Conservation (phyloP, 64 coral and sea anemone genomes). For the Montipora capricornis region DNA sequence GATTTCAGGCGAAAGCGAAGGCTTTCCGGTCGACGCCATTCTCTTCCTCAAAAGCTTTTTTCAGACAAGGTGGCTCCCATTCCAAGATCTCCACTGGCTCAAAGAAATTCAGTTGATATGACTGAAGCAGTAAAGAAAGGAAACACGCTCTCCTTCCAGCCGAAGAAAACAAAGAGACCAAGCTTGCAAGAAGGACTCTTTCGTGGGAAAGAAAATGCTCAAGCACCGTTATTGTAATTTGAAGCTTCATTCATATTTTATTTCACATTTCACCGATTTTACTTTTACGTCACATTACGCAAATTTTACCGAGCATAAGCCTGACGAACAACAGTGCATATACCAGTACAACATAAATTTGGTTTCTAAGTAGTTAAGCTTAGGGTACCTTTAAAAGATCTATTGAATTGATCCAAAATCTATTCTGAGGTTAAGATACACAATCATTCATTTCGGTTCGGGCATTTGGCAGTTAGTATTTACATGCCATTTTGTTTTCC, state of each 20-base stretch:
- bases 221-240: slow-evolving; percentile 44
- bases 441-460: no score
- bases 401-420: no score
- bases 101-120: slow-evolving; percentile 65
- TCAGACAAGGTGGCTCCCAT: slow-evolving; percentile 63
- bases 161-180: slow-evolving; percentile 55
- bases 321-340: no score
- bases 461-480: no score
- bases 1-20: slow-evolving; percentile 82
- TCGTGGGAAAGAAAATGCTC: slow-evolving; percentile 71
- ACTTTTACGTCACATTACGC: no score
- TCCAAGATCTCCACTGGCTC: slow-evolving; percentile 77
- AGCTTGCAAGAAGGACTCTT: slow-evolving; percentile 77
- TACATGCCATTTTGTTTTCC: no score
- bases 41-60: slow-evolving; percentile 91
- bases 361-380: no score
- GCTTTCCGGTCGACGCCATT: slow-evolving; percentile 55
- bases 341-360: no score
- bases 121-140: slow-evolving; percentile 62
- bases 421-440: no score
- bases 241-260: no score
- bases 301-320: no score
- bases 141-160: slow-evolving; percentile 33
- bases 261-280: not conserved
- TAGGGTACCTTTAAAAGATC: no score